phyloP scores from a whole-genome alignment of 2,797 vertebrate species.

The Melanotaenia maccullochi region DNA sequence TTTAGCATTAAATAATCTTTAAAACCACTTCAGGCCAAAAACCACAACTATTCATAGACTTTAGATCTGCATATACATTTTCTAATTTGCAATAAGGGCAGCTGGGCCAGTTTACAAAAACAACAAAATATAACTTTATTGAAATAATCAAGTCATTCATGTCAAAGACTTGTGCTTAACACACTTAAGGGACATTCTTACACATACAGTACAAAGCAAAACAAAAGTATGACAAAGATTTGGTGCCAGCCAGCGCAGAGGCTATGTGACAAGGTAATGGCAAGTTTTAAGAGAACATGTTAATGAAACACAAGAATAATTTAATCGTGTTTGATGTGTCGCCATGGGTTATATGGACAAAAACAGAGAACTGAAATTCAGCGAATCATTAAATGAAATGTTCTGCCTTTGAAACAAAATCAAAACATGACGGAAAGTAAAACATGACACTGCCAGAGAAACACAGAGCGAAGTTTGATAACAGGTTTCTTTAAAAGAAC shows the following conservation, averaged over 20 bases:
- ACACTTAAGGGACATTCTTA: slow-evolving; percentile 15
- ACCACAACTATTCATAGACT: neutral
- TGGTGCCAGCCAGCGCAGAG: slow-evolving; percentile 58
- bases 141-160: slow-evolving; percentile 60
- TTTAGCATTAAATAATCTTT: too few species aligned
- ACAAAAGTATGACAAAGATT: slow-evolving; percentile 63
- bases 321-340: neutral
- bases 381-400: neutral
- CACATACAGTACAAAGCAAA: slow-evolving; percentile 37
- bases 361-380: neutral
- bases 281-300: slow-evolving; percentile 1
- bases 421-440: neutral
- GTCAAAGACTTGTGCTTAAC: slow-evolving; percentile 37
- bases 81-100: slow-evolving; percentile 19
- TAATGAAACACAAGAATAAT: neutral
- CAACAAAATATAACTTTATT: slow-evolving; percentile 76
- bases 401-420: neutral
- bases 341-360: neutral
- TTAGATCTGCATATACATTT: neutral
- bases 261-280: neutral
- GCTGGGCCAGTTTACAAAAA: slow-evolving; percentile 57
- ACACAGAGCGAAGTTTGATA: neutral
- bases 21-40: too few species aligned
- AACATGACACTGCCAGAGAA: neutral
- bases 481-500: neutral